Evolutionary conservation across 2,113 vertebrate species (phyloP).

Genomic region (Gadus macrocephalus): DNA sequence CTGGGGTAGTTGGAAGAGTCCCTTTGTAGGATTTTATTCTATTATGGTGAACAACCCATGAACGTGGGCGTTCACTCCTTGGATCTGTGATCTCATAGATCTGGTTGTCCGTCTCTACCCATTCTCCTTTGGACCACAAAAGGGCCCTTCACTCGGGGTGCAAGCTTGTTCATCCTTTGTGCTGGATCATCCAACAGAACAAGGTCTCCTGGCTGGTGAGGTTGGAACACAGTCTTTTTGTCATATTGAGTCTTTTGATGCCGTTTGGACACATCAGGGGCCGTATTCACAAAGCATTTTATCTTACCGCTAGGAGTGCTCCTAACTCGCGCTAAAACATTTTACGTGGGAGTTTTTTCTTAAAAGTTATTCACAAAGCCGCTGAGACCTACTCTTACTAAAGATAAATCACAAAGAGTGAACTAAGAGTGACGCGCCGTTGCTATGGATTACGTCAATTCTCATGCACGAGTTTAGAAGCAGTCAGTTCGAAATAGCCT

Average conservation of each 20-base stretch:
- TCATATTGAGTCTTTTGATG: conserved; percentile 1
- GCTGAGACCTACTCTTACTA: too few species aligned
- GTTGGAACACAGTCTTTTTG: not conserved
- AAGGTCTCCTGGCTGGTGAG: conserved; percentile 4
- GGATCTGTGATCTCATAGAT: not conserved
- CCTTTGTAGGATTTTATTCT: not conserved
- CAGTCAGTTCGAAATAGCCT: too few species aligned
- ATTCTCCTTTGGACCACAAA: not conserved
- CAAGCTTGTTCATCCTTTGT: not conserved
- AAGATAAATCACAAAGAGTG: too few species aligned
- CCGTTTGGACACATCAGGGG: not conserved
- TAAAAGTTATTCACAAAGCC: too few species aligned
- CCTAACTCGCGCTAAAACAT: too few species aligned
- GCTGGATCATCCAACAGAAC: conserved; percentile 4
- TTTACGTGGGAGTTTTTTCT: too few species aligned
- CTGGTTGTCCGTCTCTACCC: not conserved
- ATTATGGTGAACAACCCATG: not conserved
- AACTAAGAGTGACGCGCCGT: too few species aligned
- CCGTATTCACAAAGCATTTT: too few species aligned
- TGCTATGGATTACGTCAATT: too few species aligned
- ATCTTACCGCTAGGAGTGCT: too few species aligned
- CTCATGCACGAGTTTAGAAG: too few species aligned
- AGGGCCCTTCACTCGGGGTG: not conserved
- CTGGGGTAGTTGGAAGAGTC: conserved; percentile 1
- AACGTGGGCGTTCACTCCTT: not conserved